Base-by-base conservation (phyloP, 2,888 invertebrate genomes). In the Temnothorax ravouxi region DNA sequence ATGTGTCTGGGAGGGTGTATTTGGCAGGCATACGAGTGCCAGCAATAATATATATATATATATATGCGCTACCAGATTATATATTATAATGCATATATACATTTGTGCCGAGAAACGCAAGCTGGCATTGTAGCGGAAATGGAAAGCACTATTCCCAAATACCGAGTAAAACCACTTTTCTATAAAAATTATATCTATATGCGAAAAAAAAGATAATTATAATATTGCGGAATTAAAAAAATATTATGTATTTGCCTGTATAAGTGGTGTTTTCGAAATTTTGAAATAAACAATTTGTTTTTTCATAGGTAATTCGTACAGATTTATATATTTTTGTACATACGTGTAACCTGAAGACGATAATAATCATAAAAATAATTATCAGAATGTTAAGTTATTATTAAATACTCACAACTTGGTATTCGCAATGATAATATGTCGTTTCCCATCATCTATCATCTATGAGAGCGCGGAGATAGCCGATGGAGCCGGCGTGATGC, bases 1-100 rank as follows among this genome's bases (percentile, higher is more conserved):
- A 38, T 74, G 71, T 34, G 47, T 13, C 56, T 44, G 56, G 15
- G 69, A 34, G 74, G 34, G 56, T 79, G 79, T 69, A 79, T 79
- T 79, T 79, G 79, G 69, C 79, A 79, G 69, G 56, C 79, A 47
- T 56, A 79, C 44, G 56, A 34, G 3, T 52, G 64, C 62, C 38
- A 56, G 44, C 34, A 47, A 62, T 5, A n/a, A n/a, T n/a, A 66
- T n/a, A 18, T 25, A 25, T 25, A n/a, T 50, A 15, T 50, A n/a
- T 34, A 41, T 25, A 54, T 50, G 52, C 25, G 25, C 64, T 64
- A 56, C n/a, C 66, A 29, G 44, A 38, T 79, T 69, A 79, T 69
- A 79, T 52, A 64, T 50, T 47, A 47, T 69, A 59, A 69, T 59
- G 59, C 79, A 54, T 66, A 54, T 44, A 79, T 79, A 54, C 54